Conservation (phyloP, 2,888 invertebrate genomes). For the Lapara coniferarum region DNA sequence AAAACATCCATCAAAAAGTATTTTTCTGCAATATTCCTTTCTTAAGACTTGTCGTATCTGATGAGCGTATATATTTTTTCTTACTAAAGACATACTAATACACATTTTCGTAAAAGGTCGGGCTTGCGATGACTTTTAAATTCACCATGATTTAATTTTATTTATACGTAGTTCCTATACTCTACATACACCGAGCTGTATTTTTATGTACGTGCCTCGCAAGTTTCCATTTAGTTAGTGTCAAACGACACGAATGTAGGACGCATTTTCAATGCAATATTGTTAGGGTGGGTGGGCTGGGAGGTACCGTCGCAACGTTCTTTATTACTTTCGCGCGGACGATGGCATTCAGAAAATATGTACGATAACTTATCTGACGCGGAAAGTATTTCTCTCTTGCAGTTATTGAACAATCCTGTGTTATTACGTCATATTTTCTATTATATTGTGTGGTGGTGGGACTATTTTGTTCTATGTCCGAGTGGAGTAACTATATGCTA, state of each 20-base stretch:
- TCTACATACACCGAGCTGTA: neutral
- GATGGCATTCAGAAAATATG: conserved; percentile 39
- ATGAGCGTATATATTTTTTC: no score
- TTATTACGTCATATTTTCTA: neutral
- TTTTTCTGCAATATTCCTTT: no score
- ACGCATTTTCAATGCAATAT: conserved; percentile 44
- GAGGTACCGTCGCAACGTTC: conserved; percentile 29
- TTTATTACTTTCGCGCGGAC: conserved; percentile 42
- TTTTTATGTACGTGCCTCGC: conserved; percentile 21
- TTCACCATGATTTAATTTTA: no score
- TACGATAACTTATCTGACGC: conserved; percentile 33
- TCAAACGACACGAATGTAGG: conserved; percentile 43
- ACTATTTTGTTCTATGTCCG: neutral
- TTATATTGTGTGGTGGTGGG: neutral
- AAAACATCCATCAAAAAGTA: no score
- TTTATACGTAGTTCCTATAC: no score
- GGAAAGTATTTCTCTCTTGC: conserved; percentile 15
- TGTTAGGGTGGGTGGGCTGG: conserved; percentile 12
- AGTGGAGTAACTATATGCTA: no score
- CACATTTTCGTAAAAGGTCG: no score
- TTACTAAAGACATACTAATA: no score
- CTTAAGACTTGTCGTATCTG: no score
- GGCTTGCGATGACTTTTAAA: no score
- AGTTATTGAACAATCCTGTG: conserved; percentile 20
- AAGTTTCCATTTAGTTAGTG: conserved; percentile 38